A percentile compares a stretch with the other conserved stretches of the same genome.
Conservation (phyloP, 2,797 vertebrate species). For the Catamblyrhynchus diadema region DNA sequence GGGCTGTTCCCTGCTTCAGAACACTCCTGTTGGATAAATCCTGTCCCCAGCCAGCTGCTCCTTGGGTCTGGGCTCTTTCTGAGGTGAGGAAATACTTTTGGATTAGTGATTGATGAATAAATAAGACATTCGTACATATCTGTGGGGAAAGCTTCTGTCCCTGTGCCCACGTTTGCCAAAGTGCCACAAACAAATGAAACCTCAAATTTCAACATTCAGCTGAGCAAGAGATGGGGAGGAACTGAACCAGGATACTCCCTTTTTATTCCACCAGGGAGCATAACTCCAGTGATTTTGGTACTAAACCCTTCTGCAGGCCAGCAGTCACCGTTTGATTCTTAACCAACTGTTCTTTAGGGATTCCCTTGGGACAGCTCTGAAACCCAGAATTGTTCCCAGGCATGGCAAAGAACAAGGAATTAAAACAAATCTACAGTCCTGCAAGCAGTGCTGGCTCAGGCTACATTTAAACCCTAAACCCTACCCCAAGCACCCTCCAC, state of each 20-base stretch:
- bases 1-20: not conserved
- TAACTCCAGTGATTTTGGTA: not conserved
- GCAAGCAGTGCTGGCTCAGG: not conserved
- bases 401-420: not conserved
- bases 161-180: not conserved
- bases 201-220: not conserved
- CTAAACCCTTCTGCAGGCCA: not conserved
- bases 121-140: rapidly evolving
- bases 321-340: not conserved
- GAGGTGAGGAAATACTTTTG: not conserved
- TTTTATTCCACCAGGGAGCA: slow-evolving; percentile 30
- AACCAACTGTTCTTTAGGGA: not conserved
- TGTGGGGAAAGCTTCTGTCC: not conserved
- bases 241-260: not conserved
- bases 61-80: not conserved
- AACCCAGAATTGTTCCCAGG: not conserved
- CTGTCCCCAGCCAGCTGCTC: not conserved
- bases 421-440: rapidly evolving
- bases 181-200: not conserved
- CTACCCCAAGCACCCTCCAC: no score
- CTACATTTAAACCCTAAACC: not conserved
- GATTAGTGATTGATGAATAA: not conserved
- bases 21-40: not conserved
- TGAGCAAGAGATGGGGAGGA: not conserved
- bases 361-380: not conserved